These are phyloP conservation scores for Pandemis cinnamomeana DNA, from an alignment of 2,888 invertebrate genomes.

Conservation along the genomic window DNA sequence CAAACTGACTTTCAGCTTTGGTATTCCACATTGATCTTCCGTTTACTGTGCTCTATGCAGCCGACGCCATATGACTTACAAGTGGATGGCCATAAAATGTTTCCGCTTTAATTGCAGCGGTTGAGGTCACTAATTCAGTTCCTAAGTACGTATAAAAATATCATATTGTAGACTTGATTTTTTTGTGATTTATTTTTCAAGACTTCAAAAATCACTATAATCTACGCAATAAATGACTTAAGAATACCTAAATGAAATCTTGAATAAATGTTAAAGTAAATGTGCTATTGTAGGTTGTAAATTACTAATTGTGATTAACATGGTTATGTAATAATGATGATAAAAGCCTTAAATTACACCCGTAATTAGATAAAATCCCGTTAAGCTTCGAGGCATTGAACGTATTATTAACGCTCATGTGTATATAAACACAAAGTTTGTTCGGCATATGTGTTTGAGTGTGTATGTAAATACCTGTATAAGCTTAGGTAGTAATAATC, in stretches of 20 bases:
- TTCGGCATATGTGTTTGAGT: constrained; percentile 13
- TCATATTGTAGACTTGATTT: too few relatives aligned
- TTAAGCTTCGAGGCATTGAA: constrained; percentile 53
- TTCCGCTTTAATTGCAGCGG: constrained; percentile 19
- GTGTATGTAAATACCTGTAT: constrained; percentile 5
- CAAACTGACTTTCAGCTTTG: not conserved
- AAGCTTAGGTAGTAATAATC: constrained; percentile 5
- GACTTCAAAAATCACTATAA: not conserved
- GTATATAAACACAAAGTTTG: constrained; percentile 36
- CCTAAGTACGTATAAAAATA: not conserved
- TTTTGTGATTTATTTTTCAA: not conserved
- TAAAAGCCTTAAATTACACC: constrained; percentile 43
- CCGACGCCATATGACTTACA: constrained; percentile 28
- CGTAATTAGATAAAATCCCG: constrained; percentile 52
- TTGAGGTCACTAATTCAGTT: constrained; percentile 27
- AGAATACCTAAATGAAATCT: not conserved
- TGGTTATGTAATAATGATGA: constrained; percentile 14
- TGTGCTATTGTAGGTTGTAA: not conserved
- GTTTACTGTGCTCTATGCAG: constrained; percentile 27
- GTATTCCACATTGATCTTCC: constrained; percentile 28
- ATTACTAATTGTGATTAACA: not conserved
- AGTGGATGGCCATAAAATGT: constrained; percentile 38
- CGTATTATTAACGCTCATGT: constrained; percentile 43
- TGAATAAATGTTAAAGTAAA: not conserved
- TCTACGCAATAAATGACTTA: not conserved